Percentiles rank a stretch among this genome's conserved stretches.
phyloP scores from a whole-genome alignment of 2,888 invertebrate species.

The Eupithecia insigniata region DNA sequence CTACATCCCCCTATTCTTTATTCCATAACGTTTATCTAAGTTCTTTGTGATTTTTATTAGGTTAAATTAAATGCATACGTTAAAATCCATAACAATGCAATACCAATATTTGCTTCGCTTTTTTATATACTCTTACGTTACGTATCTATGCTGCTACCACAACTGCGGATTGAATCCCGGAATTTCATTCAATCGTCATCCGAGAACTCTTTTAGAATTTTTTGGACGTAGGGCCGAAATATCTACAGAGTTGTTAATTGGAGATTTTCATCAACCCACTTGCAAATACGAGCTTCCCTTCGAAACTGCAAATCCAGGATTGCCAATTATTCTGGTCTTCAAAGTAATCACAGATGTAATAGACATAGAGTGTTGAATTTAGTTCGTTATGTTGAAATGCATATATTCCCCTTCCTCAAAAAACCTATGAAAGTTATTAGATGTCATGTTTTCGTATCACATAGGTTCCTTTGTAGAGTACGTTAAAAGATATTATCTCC shows the following conservation, averaged over 20 bases:
- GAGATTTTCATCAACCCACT: not conserved
- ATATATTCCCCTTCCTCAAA: not conserved
- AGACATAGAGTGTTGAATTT: not conserved
- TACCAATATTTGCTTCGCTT: too few species aligned
- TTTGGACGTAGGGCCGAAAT: not conserved
- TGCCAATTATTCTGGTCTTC: not conserved
- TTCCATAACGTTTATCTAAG: too few species aligned
- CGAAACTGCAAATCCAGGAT: not conserved
- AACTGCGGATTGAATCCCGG: not conserved
- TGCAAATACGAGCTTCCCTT: not conserved
- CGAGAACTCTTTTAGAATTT: not conserved
- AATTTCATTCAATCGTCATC: not conserved
- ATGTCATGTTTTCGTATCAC: not conserved
- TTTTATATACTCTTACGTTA: not conserved
- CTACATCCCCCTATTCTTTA: too few species aligned
- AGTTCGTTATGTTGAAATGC: not conserved
- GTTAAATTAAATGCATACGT: too few species aligned
- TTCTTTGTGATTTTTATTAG: too few species aligned
- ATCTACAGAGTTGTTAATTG: not conserved
- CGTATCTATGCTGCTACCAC: not conserved
- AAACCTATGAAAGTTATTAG: not conserved
- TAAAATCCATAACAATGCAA: too few species aligned
- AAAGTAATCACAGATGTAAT: not conserved
- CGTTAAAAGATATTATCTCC: not conserved
- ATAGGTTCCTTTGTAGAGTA: not conserved